Percentiles rank a stretch among this genome's conserved stretches.
Evolutionary conservation across 1,140 invertebrate species (phyloP).

Genomic region (Episyrphus balteatus): DNA sequence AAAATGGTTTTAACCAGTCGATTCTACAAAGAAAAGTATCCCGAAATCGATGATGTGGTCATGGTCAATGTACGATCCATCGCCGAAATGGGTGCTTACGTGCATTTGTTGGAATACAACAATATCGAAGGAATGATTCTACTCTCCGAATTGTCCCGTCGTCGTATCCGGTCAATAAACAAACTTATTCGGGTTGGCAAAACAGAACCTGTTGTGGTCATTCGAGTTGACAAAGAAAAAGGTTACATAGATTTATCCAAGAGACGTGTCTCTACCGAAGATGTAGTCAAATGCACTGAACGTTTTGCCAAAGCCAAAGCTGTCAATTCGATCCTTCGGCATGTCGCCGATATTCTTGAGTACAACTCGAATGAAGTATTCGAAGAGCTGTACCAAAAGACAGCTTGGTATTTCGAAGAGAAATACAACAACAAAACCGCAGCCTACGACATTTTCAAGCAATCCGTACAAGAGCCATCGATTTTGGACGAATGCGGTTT

Average conservation of each 20-base stretch:
- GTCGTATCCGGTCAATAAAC: conserved; percentile 98
- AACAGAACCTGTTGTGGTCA: conserved; percentile 98
- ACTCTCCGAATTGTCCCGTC: conserved; percentile 89
- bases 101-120: conserved; percentile 95
- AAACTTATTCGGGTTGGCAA: conserved; percentile 98
- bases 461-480: conserved; percentile 86
- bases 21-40: conserved; percentile 96
- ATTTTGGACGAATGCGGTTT: conserved; percentile 94
- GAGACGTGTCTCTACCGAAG: conserved; percentile 93
- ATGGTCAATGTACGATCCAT: conserved; percentile 99
- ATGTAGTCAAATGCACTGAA: conserved; percentile 96
- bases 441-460: conserved; percentile 97
- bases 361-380: conserved; percentile 86
- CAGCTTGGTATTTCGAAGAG: conserved; percentile 98
- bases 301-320: conserved; percentile 98
- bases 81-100: conserved; percentile 99
- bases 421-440: conserved; percentile 92
- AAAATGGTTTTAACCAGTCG: conserved; percentile 89
- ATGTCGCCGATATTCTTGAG: conserved; percentile 89
- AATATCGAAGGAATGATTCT: conserved; percentile 97
- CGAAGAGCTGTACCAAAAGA: conserved; percentile 91
- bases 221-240: conserved; percentile 99
- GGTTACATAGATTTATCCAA: conserved; percentile 99
- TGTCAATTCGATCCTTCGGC: conserved; percentile 94
- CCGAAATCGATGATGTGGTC: conserved; percentile 97